A percentile compares a stretch with the other conserved stretches of the same genome.
These are phyloP conservation scores for Oncorhynchus kisutch DNA, from an alignment of 2,113 vertebrate genomes.

Conservation along the genomic window DNA sequence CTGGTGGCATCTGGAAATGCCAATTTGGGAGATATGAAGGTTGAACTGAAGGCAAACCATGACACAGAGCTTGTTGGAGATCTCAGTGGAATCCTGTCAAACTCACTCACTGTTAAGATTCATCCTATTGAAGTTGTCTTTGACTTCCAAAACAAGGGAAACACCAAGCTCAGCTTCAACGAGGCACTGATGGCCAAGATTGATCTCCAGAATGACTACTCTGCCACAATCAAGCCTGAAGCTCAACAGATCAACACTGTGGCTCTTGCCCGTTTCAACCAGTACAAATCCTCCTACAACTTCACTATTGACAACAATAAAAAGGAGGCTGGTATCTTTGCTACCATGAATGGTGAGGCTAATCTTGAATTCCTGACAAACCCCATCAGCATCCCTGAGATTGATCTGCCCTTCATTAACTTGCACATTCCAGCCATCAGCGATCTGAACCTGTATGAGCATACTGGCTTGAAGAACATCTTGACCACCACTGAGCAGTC, in stretches of 20 bases:
- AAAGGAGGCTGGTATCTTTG: constrained; percentile 69
- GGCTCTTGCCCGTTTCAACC: constrained; percentile 79
- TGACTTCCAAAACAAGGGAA: constrained; percentile 81
- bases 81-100: constrained; percentile 78
- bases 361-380: constrained; percentile 85
- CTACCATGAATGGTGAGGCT: constrained; percentile 79
- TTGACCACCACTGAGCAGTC: constrained; percentile 84
- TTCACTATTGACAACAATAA: constrained; percentile 77
- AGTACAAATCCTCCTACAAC: constrained; percentile 82
- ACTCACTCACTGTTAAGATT: constrained; percentile 70
- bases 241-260: constrained; percentile 79
- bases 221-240: constrained; percentile 70
- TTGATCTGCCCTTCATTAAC: constrained; percentile 71
- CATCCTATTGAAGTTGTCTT: constrained; percentile 69
- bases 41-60: constrained; percentile 77
- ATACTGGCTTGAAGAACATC: constrained; percentile 78
- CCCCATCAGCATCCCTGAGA: constrained; percentile 81
- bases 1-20: constrained; percentile 72
- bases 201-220: constrained; percentile 86
- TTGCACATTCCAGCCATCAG: constrained; percentile 75
- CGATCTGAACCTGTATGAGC: constrained; percentile 83
- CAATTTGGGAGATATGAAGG: constrained; percentile 70
- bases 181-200: constrained; percentile 80
- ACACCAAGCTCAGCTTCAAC: constrained; percentile 77
- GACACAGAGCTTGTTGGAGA: constrained; percentile 75